phyloP scores from a whole-genome alignment of 2,888 invertebrate species.

The Agrotis puta region DNA sequence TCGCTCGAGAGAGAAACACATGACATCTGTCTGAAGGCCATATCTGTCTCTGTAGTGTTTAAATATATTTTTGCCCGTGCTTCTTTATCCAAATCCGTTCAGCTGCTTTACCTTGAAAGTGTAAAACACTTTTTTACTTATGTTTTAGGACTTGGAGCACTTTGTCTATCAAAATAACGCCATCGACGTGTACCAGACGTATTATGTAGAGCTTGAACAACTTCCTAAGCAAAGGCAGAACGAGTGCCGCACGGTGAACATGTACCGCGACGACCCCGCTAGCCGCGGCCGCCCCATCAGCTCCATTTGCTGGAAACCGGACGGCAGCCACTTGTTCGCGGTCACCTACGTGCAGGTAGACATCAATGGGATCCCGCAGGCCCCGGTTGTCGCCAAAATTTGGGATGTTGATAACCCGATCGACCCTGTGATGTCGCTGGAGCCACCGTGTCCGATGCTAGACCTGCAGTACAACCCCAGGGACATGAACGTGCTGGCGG shows the following conservation, averaged over 20 bases:
- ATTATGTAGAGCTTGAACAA: constrained; percentile 94
- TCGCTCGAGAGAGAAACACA: no score
- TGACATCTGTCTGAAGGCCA: no score
- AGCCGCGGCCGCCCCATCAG: constrained; percentile 92
- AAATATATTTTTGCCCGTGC: no score
- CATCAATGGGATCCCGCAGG: constrained; percentile 91
- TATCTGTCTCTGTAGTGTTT: no score
- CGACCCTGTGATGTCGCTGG: constrained; percentile 93
- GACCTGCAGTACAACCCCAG: constrained; percentile 97
- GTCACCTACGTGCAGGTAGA: constrained; percentile 95
- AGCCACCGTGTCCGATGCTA: constrained; percentile 93
- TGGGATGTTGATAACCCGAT: constrained; percentile 98
- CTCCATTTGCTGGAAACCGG: constrained; percentile 96
- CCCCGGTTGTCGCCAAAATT: constrained; percentile 89
- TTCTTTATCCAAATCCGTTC: no score
- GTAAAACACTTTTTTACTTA: neutral
- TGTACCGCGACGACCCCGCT: constrained; percentile 93
- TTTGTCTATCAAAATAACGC: constrained; percentile 97
- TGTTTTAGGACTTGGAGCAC: constrained; percentile 91
- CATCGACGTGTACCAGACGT: constrained; percentile 97
- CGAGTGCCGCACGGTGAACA: constrained; percentile 94
- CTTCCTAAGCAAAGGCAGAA: constrained; percentile 92
- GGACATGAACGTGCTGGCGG: constrained; percentile 92
- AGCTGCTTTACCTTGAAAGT: no score
- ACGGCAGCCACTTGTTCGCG: constrained; percentile 94